phyloP scores from a whole-genome alignment of 2,113 vertebrate species.

The Sander lucioperca region DNA sequence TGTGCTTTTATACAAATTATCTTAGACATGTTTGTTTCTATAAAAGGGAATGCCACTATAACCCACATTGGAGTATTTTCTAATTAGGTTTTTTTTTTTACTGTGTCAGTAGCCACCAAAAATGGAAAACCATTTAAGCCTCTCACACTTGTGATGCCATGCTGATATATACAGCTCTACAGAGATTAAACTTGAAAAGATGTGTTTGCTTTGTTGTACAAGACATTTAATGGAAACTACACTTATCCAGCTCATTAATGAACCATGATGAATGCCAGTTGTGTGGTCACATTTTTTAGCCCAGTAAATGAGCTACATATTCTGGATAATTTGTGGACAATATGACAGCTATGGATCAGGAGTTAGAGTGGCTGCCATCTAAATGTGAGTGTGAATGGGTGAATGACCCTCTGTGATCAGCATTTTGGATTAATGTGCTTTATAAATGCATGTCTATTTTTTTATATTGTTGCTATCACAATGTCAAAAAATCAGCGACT shows the following conservation, averaged over 20 bases:
- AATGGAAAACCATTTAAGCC: neutral
- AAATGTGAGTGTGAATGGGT: neutral
- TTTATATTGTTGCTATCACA: no score
- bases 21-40: slow-evolving; percentile 45
- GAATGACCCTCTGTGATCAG: neutral
- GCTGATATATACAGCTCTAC: neutral
- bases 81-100: neutral
- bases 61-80: slow-evolving; percentile 23
- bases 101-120: neutral
- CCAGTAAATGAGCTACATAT: neutral
- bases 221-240: neutral
- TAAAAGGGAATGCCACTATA: slow-evolving; percentile 20
- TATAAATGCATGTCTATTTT: neutral
- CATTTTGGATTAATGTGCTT: neutral
- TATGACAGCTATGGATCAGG: neutral
- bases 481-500: no score
- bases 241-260: neutral
- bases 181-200: neutral
- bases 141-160: slow-evolving; percentile 5
- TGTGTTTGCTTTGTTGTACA: neutral
- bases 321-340: neutral
- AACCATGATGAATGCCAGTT: slow-evolving; percentile 11
- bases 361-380: neutral
- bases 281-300: neutral
- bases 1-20: slow-evolving; percentile 40